Base-by-base conservation (phyloP, 1,140 invertebrate genomes). In the Arion vulgaris region DNA sequence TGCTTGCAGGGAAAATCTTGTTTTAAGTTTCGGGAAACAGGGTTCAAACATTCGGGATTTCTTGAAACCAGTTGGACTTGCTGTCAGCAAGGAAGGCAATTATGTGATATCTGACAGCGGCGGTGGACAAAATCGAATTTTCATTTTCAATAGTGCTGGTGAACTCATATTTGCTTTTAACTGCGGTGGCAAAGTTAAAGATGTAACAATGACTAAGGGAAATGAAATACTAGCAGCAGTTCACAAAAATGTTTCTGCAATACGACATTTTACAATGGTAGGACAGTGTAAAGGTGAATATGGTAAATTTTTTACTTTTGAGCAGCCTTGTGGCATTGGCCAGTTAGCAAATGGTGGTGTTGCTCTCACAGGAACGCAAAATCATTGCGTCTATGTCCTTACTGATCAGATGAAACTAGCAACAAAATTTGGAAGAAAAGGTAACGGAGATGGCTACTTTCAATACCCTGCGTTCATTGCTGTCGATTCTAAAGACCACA, bases 321-420 rank as follows among this genome's bases (percentile, higher is more conserved):
- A 90, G 53, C 85, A 87, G 28, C 86, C 90, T 0, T 87, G 88
- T 83, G 90, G 91, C 23, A 89, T 92, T 38, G 85, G 87, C 19
- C 66, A 86, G 23, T 84, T 85, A 13, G 77, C 45, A 23, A 86
- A 87, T 71, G 87, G 88, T 76, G 86, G 90, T 38, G 85, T 87
- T 15, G 85, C 87, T 53, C 76, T 92, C 41, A 88, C 91, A 1
- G 88, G 89, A 39, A 82, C 88, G 94, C 98, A 98, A 93, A 98
- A 98, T 94, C 96, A 98, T 93, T 95, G 97, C 93, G 96, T 93
- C 51, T 93, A 98, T 95, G 96, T 99, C 86, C 99, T 99, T 94
- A 97, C 99, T 93, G 97, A 97, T 72, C 97, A 99, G 91, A 97
- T 98, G 72, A 98, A 97, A 71, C 99, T 99, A 91, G 97, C 99